Conservation (phyloP, 2,888 invertebrate genomes). For the Drosophila emarginata region DNA sequence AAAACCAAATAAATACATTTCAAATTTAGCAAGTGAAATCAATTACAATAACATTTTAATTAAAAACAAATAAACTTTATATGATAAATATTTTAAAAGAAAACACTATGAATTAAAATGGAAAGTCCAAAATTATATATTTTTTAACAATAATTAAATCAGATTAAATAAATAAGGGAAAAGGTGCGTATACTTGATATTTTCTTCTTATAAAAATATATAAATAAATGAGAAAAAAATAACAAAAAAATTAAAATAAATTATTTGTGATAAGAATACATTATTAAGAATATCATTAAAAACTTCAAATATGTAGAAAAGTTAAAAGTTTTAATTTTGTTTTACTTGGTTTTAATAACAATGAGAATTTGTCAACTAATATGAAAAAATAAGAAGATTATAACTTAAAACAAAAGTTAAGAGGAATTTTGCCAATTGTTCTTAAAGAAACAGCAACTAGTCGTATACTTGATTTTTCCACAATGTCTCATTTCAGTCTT, state of each 20-base stretch:
- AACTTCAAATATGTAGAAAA: no score
- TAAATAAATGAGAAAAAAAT: no score
- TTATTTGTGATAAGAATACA: no score
- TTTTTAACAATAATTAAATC: background rate
- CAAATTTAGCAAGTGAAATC: background rate
- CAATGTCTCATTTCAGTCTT: background rate
- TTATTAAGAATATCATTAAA: no score
- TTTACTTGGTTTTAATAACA: no score
- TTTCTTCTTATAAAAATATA: no score
- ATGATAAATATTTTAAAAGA: background rate
- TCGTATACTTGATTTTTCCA: background rate
- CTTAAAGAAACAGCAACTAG: background rate
- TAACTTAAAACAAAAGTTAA: background rate
- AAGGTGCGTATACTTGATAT: conserved; percentile 39
- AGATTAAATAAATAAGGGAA: background rate
- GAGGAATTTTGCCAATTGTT: background rate
- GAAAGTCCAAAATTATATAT: background rate
- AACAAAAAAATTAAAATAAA: background rate
- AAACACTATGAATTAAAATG: background rate
- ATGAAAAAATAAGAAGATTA: no score
- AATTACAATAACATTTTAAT: conserved; percentile 1
- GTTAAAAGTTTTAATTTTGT: no score
- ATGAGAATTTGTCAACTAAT: no score
- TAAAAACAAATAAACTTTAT: background rate
- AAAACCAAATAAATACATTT: background rate